Evolutionary conservation across 2,888 invertebrate species (phyloP).

Genomic region (Adelognathus sp.): DNA sequence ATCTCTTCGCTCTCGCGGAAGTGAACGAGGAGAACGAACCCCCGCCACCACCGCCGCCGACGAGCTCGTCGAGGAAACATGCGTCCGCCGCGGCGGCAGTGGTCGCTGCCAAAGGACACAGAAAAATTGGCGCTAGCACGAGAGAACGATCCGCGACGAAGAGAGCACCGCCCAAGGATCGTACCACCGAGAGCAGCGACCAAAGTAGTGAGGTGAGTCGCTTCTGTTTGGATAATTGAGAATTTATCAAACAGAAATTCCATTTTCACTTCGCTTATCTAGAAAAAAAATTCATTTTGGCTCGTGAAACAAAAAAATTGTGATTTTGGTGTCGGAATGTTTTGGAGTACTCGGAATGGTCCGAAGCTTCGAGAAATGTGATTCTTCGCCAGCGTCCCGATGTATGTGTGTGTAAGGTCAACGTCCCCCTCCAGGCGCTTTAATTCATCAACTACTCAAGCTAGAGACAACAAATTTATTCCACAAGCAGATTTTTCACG

Average conservation of each 20-base stretch:
- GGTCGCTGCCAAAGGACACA: conserved; percentile 68
- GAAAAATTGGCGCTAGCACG: conserved; percentile 74
- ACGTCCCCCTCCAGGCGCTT: too few species aligned
- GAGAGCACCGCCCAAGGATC: conserved; percentile 74
- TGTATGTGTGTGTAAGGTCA: too few species aligned
- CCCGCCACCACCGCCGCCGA: conserved; percentile 82
- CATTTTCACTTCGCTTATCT: too few species aligned
- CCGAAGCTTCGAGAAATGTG: too few species aligned
- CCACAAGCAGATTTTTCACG: too few species aligned
- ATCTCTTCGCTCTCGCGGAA: conserved; percentile 94
- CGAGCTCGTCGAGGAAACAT: conserved; percentile 82
- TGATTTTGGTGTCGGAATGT: too few species aligned
- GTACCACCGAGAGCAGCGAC: conserved; percentile 84
- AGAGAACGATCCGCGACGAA: conserved; percentile 75
- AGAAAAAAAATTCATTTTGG: too few species aligned
- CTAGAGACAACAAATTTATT: too few species aligned
- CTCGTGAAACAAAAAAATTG: too few species aligned
- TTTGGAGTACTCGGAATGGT: too few species aligned
- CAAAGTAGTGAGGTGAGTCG: conserved; percentile 89
- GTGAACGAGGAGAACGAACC: conserved; percentile 88
- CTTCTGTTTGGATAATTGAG: neutral
- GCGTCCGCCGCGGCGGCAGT: conserved; percentile 69
- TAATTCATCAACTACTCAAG: too few species aligned
- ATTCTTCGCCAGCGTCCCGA: too few species aligned
- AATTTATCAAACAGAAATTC: neutral